Conservation (phyloP, 2,113 vertebrate species). For the Prinia subflava region DNA sequence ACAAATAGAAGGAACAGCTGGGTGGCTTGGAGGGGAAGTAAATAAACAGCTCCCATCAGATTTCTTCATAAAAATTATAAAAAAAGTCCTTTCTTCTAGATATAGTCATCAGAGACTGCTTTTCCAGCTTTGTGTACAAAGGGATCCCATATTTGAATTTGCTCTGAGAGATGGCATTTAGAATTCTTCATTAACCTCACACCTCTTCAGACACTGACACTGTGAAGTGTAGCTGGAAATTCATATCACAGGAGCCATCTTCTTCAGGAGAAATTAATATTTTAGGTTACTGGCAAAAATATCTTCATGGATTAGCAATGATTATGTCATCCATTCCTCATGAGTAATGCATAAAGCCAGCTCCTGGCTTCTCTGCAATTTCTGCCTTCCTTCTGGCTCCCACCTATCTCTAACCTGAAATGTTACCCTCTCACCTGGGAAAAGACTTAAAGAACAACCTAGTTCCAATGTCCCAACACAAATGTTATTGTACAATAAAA, state of each 20-base stretch:
- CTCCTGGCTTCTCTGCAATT: neutral
- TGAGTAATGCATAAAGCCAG: neutral
- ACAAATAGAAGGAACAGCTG: constrained; percentile 77
- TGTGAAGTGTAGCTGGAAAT: neutral
- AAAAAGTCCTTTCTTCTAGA: neutral
- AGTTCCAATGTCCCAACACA: neutral
- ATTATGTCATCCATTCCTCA: neutral
- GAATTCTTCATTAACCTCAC: neutral
- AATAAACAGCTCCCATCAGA: constrained; percentile 68
- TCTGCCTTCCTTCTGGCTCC: neutral
- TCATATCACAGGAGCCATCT: neutral
- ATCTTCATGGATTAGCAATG: neutral
- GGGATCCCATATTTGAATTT: neutral
- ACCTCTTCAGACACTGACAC: neutral
- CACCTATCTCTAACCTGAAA: neutral
- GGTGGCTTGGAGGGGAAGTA: constrained; percentile 55
- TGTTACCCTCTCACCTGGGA: neutral
- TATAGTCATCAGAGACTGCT: neutral
- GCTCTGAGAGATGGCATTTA: neutral
- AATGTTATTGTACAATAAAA: neutral
- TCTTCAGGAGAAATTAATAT: neutral
- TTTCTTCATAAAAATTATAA: constrained; percentile 50
- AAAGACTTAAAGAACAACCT: neutral
- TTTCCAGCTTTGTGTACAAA: neutral
- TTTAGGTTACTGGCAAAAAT: constrained; percentile 1